Evolutionary conservation across 64 coral and sea anemone genomes (phyloP).

Genomic region (Montipora efflorescens): DNA sequence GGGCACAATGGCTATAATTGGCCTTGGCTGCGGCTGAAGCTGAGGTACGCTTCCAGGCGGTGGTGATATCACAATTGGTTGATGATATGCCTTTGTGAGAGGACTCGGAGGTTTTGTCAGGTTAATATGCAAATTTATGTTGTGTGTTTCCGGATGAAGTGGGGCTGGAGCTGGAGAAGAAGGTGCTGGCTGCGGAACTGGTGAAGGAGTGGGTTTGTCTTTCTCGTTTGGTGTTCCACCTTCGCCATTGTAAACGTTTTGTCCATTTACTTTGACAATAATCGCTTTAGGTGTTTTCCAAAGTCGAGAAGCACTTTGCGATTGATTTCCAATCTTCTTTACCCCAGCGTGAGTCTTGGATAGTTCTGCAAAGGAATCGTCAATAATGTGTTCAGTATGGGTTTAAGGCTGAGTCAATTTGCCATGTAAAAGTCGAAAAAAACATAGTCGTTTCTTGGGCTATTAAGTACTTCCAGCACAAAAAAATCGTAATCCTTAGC

Average conservation of each 20-base stretch:
- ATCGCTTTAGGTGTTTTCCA: conserved; percentile 16
- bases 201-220: not conserved
- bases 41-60: not conserved
- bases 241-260: conserved; percentile 20
- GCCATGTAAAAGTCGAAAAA: too few relatives aligned
- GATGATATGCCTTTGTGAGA: not conserved
- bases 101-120: not conserved
- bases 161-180: not conserved
- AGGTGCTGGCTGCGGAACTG: not conserved
- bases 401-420: too few relatives aligned
- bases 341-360: too few relatives aligned
- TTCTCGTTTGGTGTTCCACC: not conserved
- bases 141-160: not conserved
- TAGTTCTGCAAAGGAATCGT: too few relatives aligned
- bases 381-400: too few relatives aligned
- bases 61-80: not conserved
- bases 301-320: not conserved
- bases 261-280: conserved; percentile 31
- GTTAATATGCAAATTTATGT: conserved; percentile 39
- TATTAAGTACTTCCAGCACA: too few relatives aligned
- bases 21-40: conserved; percentile 6
- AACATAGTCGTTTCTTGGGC: too few relatives aligned
- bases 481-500: too few relatives aligned
- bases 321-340: not conserved
- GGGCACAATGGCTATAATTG: conserved; percentile 14